These are phyloP conservation scores for Brachypteracias leptosomus DNA, from an alignment of 2,113 vertebrate species.

Conservation along the genomic window DNA sequence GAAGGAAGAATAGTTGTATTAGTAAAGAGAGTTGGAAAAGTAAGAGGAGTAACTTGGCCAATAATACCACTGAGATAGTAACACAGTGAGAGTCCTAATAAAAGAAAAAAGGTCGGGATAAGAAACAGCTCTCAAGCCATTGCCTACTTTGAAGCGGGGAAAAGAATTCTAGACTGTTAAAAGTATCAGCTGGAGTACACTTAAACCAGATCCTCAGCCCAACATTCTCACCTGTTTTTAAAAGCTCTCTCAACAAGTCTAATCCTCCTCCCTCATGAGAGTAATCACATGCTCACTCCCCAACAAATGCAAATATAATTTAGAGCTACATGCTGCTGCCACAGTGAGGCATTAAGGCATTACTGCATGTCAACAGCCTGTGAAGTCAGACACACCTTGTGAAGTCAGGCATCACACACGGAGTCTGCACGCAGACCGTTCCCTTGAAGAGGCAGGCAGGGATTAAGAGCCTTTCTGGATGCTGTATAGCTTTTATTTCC, in stretches of 20 bases:
- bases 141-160: not conserved
- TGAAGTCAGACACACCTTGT: not conserved
- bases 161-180: not conserved
- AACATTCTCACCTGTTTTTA: not conserved
- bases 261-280: rapidly evolving
- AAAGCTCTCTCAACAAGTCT: not conserved
- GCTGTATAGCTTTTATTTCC: not conserved
- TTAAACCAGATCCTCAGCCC: not conserved
- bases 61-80: not conserved
- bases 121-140: not conserved
- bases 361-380: not conserved
- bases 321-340: not conserved
- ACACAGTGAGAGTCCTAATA: not conserved
- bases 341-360: not conserved
- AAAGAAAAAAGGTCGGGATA: not conserved
- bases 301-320: rapidly evolving
- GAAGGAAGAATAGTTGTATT: not conserved
- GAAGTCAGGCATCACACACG: not conserved
- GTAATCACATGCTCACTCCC: rapidly evolving
- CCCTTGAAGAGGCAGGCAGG: not conserved
- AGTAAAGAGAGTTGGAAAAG: not conserved
- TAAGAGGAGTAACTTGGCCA: not conserved
- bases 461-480: not conserved
- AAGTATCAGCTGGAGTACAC: not conserved
- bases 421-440: not conserved